Conservation (phyloP, 2,888 invertebrate species). For the Lymantria dispar region DNA sequence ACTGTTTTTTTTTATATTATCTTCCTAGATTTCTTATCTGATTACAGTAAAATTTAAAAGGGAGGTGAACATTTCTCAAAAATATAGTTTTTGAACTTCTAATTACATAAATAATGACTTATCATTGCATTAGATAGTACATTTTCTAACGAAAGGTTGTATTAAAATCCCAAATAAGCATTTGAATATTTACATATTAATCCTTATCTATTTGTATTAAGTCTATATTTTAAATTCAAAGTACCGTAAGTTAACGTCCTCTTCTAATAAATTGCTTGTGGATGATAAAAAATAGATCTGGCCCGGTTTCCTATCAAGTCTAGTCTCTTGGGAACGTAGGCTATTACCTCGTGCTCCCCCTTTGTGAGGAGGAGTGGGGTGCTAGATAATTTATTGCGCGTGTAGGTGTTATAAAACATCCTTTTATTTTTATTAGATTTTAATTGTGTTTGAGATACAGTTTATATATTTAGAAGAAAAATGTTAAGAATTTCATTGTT, state of each 20-base stretch:
- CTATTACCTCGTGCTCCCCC: slow-evolving; percentile 15
- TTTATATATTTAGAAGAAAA: not conserved
- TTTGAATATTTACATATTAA: not conserved
- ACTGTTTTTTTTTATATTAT: no score
- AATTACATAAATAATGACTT: no score
- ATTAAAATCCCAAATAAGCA: not conserved
- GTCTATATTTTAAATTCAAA: not conserved
- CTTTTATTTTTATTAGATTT: slow-evolving; percentile 20
- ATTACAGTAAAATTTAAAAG: no score
- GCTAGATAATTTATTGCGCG: slow-evolving; percentile 21
- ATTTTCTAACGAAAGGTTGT: no score
- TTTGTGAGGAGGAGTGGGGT: slow-evolving; percentile 6
- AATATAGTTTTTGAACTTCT: no score
- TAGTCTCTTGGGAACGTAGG: slow-evolving; percentile 18
- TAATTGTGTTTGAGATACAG: slow-evolving; percentile 13
- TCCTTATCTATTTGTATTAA: not conserved
- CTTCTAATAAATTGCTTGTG: slow-evolving; percentile 7
- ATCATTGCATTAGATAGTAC: no score
- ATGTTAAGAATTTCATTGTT: no score
- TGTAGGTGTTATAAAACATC: slow-evolving; percentile 15
- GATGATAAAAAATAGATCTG: slow-evolving; percentile 23
- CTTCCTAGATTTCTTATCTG: no score
- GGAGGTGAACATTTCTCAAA: no score
- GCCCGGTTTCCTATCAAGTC: slow-evolving; percentile 19
- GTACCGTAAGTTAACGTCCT: slow-evolving; percentile 4